Percentiles rank a stretch among this genome's conserved stretches.
Evolutionary conservation across 2,888 invertebrate species (phyloP).

Genomic region (Plemyria rubiginata): DNA sequence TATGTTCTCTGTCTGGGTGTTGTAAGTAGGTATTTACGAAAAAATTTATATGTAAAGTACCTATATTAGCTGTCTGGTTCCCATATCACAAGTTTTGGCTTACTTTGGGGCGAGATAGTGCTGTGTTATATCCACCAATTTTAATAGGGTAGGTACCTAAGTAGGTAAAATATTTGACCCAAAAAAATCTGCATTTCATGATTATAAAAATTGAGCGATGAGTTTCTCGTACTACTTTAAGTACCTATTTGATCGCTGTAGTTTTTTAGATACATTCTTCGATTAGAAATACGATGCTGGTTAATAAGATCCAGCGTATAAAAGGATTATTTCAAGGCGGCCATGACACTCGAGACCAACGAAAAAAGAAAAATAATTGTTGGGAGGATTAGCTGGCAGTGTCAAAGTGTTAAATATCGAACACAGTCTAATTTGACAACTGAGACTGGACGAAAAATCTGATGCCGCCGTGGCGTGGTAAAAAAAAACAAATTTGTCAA

Average conservation of each 20-base stretch:
- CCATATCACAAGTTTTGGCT: no score
- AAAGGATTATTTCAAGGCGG: slow-evolving; percentile 78
- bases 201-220: no score
- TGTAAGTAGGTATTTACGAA: no score
- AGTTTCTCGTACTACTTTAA: no score
- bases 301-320: slow-evolving; percentile 72
- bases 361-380: slow-evolving; percentile 74
- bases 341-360: slow-evolving; percentile 75
- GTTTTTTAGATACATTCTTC: slow-evolving; percentile 61
- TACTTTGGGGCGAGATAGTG: no score
- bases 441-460: slow-evolving; percentile 67
- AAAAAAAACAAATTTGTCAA: slow-evolving; percentile 71
- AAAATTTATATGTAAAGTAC: no score
- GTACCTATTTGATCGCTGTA: slow-evolving; percentile 61
- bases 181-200: no score
- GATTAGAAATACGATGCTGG: slow-evolving; percentile 73
- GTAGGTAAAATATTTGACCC: no score
- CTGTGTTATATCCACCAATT: no score
- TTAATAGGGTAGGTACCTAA: no score
- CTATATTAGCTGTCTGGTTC: no score
- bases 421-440: slow-evolving; percentile 83
- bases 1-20: no score
- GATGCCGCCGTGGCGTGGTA: slow-evolving; percentile 41
- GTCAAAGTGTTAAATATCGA: slow-evolving; percentile 85
- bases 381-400: slow-evolving; percentile 81